Percentiles rank a stretch among this genome's conserved stretches.
Conservation (phyloP, 2,797 vertebrate genomes). For the Premnoplex brunnescens region DNA sequence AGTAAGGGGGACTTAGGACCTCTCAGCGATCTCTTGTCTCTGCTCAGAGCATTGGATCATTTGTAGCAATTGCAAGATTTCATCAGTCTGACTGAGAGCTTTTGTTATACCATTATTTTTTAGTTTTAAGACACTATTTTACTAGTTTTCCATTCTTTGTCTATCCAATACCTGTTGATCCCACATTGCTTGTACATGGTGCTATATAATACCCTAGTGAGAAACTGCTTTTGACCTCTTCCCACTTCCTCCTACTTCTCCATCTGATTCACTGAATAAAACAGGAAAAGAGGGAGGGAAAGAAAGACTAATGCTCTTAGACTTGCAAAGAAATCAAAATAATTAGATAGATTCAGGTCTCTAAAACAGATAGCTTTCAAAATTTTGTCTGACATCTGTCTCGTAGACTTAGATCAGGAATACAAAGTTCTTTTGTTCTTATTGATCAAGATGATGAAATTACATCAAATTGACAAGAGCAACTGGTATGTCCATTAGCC, state of each 20-base stretch:
- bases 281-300: too few relatives aligned
- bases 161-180: background rate
- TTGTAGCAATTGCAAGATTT: background rate
- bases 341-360: background rate
- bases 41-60: background rate
- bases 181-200: background rate
- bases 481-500: background rate
- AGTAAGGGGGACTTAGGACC: background rate
- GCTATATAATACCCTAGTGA: background rate
- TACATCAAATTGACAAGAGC: background rate
- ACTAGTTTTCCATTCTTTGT: background rate
- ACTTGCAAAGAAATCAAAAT: background rate
- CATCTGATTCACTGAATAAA: background rate
- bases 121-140: background rate
- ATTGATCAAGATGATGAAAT: background rate
- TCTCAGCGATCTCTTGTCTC: background rate
- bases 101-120: background rate
- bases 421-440: background rate
- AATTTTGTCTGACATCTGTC: background rate
- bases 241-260: background rate
- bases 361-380: background rate
- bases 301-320: background rate
- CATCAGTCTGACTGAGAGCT: background rate
- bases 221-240: background rate
- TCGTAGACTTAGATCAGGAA: background rate